phyloP scores from a whole-genome alignment of 2,113 vertebrate genomes.

The Peromyscus maniculatus region DNA sequence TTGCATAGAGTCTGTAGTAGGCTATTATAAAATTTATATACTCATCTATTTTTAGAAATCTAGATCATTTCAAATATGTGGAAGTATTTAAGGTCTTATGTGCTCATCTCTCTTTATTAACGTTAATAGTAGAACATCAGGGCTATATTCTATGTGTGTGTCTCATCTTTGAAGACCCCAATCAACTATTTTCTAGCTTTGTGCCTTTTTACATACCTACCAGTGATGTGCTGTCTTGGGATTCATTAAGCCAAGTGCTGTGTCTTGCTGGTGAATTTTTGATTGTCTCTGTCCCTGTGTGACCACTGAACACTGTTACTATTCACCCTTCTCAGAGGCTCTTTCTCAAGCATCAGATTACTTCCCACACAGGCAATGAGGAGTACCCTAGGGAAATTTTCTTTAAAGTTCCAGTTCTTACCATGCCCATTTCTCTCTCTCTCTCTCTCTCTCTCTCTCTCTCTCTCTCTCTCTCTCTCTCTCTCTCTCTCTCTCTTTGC shows the following conservation, averaged over 20 bases:
- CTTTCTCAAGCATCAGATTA: neutral
- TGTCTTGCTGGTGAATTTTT: neutral
- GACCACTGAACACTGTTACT: neutral
- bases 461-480: too few species aligned
- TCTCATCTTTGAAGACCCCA: conserved; percentile 12
- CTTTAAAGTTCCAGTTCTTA: neutral
- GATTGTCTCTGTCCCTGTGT: neutral
- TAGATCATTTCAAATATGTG: neutral
- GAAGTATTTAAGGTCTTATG: neutral
- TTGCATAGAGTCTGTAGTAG: neutral
- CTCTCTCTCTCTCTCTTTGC: too few species aligned
- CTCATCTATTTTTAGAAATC: neutral
- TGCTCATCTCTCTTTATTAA: neutral
- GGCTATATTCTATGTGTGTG: neutral
- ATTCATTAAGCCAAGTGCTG: neutral
- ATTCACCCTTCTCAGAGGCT: neutral
- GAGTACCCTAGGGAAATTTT: neutral
- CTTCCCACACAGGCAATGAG: neutral
- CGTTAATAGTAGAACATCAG: neutral
- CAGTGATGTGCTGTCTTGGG: neutral
- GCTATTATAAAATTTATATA: neutral
- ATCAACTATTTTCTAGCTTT: neutral
- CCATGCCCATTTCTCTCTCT: neutral
- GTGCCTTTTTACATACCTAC: neutral
- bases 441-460: too few species aligned